phyloP scores from a whole-genome alignment of 1,140 invertebrate species.

The Cydia strobilella region DNA sequence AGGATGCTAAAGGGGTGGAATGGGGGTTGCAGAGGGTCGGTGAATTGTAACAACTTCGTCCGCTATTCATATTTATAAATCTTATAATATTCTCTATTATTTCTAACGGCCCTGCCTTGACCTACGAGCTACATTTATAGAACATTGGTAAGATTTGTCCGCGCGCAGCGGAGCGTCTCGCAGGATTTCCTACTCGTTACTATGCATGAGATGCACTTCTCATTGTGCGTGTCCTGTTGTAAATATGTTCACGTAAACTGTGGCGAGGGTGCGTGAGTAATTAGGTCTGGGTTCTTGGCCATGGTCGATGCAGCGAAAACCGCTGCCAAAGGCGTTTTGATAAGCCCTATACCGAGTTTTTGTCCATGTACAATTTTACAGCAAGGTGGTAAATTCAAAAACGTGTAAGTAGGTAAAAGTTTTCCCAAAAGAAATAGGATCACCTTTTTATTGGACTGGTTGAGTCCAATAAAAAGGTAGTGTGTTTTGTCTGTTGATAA shows the following conservation, averaged over 20 bases:
- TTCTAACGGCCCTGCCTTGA: neutral
- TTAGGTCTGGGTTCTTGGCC: neutral
- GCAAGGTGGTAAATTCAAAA: no score
- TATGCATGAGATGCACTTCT: conserved; percentile 54
- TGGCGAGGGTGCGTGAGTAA: conserved; percentile 15
- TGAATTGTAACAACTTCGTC: no score
- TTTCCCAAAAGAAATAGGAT: no score
- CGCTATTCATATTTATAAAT: no score
- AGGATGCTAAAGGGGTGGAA: no score
- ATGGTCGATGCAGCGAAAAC: neutral
- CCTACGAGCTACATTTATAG: conserved; percentile 19
- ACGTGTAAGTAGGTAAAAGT: no score
- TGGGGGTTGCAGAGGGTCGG: no score
- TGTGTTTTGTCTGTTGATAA: no score
- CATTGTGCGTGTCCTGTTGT: conserved; percentile 38
- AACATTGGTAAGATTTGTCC: conserved; percentile 9
- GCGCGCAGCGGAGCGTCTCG: conserved; percentile 12
- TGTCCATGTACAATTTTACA: neutral
- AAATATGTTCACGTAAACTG: conserved; percentile 38
- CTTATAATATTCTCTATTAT: neutral
- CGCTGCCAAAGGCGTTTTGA: no score
- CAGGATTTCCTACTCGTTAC: conserved; percentile 55
- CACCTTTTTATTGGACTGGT: no score
- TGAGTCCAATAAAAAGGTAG: no score
- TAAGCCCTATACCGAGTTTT: neutral